These are phyloP conservation scores for Spinibarbus caldwelli DNA, from an alignment of 2,797 vertebrate genomes.

Conservation along the genomic window DNA sequence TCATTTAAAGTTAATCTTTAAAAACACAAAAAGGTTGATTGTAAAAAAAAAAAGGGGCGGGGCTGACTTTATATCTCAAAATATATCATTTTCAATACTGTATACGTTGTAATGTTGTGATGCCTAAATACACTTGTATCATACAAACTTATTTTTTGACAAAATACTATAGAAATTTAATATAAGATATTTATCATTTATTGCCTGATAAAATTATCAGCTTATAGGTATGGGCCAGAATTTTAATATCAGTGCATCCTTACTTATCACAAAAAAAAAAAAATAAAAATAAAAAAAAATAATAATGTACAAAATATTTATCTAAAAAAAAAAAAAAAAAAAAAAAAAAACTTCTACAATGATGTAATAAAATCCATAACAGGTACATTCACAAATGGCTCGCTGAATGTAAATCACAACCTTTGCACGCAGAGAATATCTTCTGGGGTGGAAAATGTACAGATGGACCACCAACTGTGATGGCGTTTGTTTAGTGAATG, in stretches of 20 bases:
- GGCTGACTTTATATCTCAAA: background rate
- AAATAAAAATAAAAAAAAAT: too few species aligned
- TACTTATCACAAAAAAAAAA: background rate
- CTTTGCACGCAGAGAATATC: background rate
- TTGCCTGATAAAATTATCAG: background rate
- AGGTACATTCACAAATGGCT: background rate
- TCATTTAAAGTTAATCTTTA: background rate
- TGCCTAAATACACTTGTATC: too few species aligned
- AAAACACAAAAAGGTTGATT: background rate
- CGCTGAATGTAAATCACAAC: background rate
- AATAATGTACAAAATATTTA: too few species aligned
- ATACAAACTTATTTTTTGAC: too few species aligned
- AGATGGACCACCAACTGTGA: slow-evolving; percentile 31
- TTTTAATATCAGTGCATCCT: background rate
- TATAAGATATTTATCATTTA: background rate
- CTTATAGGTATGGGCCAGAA: background rate
- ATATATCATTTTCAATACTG: background rate
- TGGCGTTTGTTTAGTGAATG: slow-evolving; percentile 14
- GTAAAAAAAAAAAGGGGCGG: background rate
- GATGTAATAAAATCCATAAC: background rate
- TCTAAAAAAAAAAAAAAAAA: too few species aligned
- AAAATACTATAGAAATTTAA: background rate
- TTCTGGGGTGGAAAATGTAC: slow-evolving; percentile 26
- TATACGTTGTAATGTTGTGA: too few species aligned
- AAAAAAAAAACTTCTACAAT: background rate